Base-by-base conservation (phyloP, 2,113 vertebrate genomes). In the Zosterops pallidus region DNA sequence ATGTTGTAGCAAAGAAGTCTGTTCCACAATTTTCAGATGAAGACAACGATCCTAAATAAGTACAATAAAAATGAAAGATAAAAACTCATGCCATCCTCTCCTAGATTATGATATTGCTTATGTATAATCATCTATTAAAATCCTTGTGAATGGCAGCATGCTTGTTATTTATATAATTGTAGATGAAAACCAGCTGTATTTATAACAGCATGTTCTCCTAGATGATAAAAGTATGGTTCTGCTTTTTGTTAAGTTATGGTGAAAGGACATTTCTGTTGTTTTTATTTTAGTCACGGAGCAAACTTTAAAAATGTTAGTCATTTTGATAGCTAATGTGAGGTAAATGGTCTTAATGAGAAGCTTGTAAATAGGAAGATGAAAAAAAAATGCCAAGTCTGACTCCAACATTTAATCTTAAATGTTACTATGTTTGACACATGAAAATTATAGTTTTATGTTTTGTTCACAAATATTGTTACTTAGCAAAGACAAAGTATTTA, bases 1-100 rank as follows among this genome's bases (percentile, higher is more conserved):
- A 99, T 8, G 99, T 99, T 67, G 99, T 99, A 28, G 99, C 99
- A 84, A 99, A 99, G 98, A 99, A 99, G 96, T 99, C 99, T 35
- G 99, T 98, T 75, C 99, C 99, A 68, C 98, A 98, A 95, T 99
- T 99, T 97, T 98, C 98, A 59, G 99, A 99, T 77, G 99, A 99
- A 90, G 98, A 99, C 60, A 96, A 98, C 67, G 95, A 76, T 56
- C 82, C 96, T 42, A 97, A 98, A 86, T 98, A 97, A 98, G 93
- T 82, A 79, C 63, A 59, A 37, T 93, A 94, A 97, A 97, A 94
- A 91, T n/a, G 35, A 76, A 71, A 60, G 15, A 81, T 79, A 72
- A 89, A 96, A 90, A 53, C 42, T 74, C 69, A 41, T n/a, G 46
- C 72, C 28, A 26, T 76, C 50, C 47, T 25, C 72, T 35, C 71